These are phyloP conservation scores for Akabosia matsudoensis DNA, from an alignment of 1,140 invertebrate genomes.

Conservation along the genomic window DNA sequence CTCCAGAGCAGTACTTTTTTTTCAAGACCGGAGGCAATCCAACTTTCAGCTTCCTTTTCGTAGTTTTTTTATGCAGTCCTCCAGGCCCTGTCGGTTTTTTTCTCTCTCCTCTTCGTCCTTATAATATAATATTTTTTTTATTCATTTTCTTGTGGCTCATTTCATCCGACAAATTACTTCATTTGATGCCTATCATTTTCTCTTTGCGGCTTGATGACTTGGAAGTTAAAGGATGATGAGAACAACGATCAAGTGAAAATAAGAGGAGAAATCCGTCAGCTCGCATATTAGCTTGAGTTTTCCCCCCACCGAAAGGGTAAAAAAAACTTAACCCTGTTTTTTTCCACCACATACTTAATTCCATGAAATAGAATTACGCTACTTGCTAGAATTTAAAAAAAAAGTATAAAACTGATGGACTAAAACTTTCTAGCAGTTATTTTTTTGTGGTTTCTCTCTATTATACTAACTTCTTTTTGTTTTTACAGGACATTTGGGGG, in stretches of 20 bases:
- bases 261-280: background rate
- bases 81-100: background rate
- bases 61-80: background rate
- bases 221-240: background rate
- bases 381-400: no score
- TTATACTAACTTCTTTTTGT: no score
- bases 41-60: background rate
- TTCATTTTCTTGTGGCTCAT: constrained; percentile 37
- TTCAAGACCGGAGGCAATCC: constrained; percentile 4
- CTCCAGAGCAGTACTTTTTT: background rate
- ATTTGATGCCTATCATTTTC: constrained; percentile 44
- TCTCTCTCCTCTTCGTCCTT: background rate
- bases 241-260: background rate
- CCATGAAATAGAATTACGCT: no score
- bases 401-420: no score
- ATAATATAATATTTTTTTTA: constrained; percentile 4
- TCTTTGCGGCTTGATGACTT: constrained; percentile 21
- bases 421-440: no score
- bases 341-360: no score
- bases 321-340: no score
- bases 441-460: no score
- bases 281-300: background rate
- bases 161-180: constrained; percentile 44
- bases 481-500: no score
- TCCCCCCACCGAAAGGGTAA: no score